Evolutionary conservation across 2,113 vertebrate species (phyloP).

Genomic region (Nycticebus coucang): DNA sequence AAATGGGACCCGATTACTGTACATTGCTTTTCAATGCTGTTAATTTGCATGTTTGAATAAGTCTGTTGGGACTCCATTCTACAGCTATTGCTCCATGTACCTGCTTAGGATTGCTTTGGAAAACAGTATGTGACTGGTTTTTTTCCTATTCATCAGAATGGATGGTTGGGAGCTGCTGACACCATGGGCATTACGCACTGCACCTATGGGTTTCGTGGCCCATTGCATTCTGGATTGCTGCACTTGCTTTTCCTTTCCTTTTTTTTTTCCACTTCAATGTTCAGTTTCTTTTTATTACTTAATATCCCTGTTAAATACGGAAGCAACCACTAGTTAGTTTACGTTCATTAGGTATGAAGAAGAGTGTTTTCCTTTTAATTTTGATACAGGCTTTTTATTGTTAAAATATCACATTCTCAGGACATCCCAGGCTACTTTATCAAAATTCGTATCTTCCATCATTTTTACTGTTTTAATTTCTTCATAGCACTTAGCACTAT

Average conservation of each 20-base stretch:
- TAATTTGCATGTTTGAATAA: constrained; percentile 88
- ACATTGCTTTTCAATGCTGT: constrained; percentile 85
- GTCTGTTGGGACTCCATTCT: constrained; percentile 83
- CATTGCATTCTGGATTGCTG: constrained; percentile 64
- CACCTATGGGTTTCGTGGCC: constrained; percentile 74
- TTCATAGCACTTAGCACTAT: not conserved
- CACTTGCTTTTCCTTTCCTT: constrained; percentile 64
- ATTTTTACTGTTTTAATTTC: constrained; percentile 13
- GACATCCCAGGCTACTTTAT: not conserved
- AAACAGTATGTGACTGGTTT: constrained; percentile 81
- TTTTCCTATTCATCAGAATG: constrained; percentile 79
- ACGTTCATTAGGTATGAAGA: not conserved
- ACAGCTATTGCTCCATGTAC: constrained; percentile 81
- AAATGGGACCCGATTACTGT: constrained; percentile 86
- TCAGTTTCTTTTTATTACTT: constrained; percentile 79
- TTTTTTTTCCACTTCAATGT: not conserved
- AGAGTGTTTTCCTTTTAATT: not conserved
- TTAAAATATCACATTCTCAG: constrained; percentile 17
- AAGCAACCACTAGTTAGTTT: constrained; percentile 22
- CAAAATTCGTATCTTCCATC: not conserved
- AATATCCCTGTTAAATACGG: constrained; percentile 68
- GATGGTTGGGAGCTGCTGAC: constrained; percentile 79
- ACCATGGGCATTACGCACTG: constrained; percentile 67
- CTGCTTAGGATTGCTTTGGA: constrained; percentile 83
- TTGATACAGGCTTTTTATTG: not conserved